Conservation (phyloP, 2,797 vertebrate species). For the Parauchenoglanis punctatus region DNA sequence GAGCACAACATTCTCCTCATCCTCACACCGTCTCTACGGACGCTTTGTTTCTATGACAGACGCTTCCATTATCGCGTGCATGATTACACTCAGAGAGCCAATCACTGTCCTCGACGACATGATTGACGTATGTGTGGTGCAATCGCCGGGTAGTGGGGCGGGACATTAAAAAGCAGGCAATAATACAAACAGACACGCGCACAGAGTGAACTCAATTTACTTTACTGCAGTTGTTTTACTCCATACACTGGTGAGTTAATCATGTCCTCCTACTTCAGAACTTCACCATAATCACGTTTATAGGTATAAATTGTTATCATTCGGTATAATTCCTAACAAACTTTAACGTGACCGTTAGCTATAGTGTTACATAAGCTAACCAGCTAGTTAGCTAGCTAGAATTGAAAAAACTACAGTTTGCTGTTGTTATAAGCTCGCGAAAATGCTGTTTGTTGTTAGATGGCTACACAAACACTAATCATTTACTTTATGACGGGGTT, state of each 20-base stretch:
- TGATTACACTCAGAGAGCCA: conserved; percentile 42
- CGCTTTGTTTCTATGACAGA: conserved; percentile 23
- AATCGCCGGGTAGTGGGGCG: not conserved
- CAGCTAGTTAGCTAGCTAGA: not conserved
- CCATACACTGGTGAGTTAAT: conserved; percentile 17
- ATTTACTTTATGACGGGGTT: not conserved
- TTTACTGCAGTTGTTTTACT: not conserved
- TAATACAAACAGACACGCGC: not conserved
- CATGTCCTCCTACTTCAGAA: not conserved
- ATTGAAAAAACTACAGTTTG: not conserved
- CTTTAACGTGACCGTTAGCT: not conserved
- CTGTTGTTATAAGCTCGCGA: not conserved
- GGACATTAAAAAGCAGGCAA: not conserved
- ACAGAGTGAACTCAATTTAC: not conserved
- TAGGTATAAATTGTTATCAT: too few species aligned
- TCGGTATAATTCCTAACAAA: not conserved
- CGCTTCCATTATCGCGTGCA: conserved; percentile 32
- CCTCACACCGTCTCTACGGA: not conserved
- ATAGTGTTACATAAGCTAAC: not conserved
- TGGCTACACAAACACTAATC: not conserved
- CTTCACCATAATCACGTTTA: not conserved
- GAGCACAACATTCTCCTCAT: not conserved
- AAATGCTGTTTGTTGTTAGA: not conserved
- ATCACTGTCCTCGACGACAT: not conserved
- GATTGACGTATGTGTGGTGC: conserved; percentile 28